Percentiles rank a stretch among this genome's conserved stretches.
Evolutionary conservation across 2,888 invertebrate genomes (phyloP).

Genomic region (Aporophyla nigra): DNA sequence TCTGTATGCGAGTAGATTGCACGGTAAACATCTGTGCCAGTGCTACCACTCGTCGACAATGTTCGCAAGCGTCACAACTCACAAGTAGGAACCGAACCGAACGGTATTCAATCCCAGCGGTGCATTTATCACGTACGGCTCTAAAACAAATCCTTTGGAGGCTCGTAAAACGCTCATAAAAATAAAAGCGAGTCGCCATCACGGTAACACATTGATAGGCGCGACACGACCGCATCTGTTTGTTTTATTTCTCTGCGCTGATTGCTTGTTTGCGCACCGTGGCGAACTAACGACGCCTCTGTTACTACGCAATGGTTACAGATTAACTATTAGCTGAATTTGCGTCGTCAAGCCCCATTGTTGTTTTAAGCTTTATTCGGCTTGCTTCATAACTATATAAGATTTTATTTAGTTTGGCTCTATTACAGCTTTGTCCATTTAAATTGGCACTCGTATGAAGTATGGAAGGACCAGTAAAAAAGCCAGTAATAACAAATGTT

Average conservation of each 20-base stretch:
- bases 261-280: constrained; percentile 68
- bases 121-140: constrained; percentile 66
- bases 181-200: constrained; percentile 65
- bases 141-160: constrained; percentile 65
- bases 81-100: constrained; percentile 29
- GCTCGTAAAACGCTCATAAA: constrained; percentile 66
- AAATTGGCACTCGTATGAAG: too few species aligned
- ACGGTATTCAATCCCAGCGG: constrained; percentile 62
- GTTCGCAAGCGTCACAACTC: constrained; percentile 22
- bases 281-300: constrained; percentile 61
- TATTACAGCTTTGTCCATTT: constrained; percentile 9
- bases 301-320: constrained; percentile 63
- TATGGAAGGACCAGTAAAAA: constrained; percentile 10
- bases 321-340: constrained; percentile 56
- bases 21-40: constrained; percentile 32
- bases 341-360: constrained; percentile 40
- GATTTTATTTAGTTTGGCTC: constrained; percentile 30
- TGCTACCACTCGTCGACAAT: constrained; percentile 22
- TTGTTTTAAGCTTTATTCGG: constrained; percentile 34
- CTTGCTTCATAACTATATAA: constrained; percentile 37
- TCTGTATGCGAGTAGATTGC: constrained; percentile 14
- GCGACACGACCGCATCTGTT: constrained; percentile 64
- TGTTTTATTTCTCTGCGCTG: constrained; percentile 68
- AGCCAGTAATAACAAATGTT: constrained; percentile 36
- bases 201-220: constrained; percentile 64